These are phyloP conservation scores for Phymorhynchus buccinoides DNA, from an alignment of 1,140 invertebrate genomes.

Conservation along the genomic window DNA sequence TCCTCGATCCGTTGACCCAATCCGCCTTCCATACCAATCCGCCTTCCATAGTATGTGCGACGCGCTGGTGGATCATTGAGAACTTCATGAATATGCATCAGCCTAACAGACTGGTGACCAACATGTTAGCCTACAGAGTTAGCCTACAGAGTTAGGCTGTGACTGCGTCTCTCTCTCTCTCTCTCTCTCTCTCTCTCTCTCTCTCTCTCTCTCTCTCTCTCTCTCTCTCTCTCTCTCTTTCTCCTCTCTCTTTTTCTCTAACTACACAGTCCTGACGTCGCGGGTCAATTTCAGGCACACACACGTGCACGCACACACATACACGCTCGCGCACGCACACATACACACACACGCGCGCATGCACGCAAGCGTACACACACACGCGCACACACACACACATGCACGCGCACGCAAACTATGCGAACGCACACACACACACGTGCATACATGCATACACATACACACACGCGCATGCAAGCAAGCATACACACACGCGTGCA, in stretches of 20 bases:
- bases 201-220: slow-evolving; percentile 34
- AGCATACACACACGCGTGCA: slow-evolving; percentile 27
- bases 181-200: slow-evolving; percentile 6
- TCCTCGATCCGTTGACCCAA: too few relatives aligned
- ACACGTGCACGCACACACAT: too few relatives aligned
- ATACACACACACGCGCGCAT: neutral
- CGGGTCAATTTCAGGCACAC: too few relatives aligned
- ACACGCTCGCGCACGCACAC: too few relatives aligned
- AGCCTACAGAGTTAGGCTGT: too few relatives aligned
- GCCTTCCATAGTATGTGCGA: neutral
- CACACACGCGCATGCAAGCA: slow-evolving; percentile 17
- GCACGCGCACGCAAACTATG: neutral
- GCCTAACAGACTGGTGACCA: too few relatives aligned
- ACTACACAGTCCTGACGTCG: too few relatives aligned
- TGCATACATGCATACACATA: slow-evolving; percentile 7
- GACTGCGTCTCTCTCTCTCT: slow-evolving; percentile 30
- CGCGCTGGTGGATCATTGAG: neutral
- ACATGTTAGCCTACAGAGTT: too few relatives aligned
- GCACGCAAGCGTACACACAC: slow-evolving; percentile 6
- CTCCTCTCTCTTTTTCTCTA: too few relatives aligned
- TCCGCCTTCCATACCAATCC: too few relatives aligned
- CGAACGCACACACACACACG: slow-evolving; percentile 23
- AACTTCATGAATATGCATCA: too few relatives aligned
- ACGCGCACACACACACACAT: neutral
- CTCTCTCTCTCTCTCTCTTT: slow-evolving; percentile 36